phyloP scores from a whole-genome alignment of 2,797 vertebrate genomes.

The Sebastes matsubarae region DNA sequence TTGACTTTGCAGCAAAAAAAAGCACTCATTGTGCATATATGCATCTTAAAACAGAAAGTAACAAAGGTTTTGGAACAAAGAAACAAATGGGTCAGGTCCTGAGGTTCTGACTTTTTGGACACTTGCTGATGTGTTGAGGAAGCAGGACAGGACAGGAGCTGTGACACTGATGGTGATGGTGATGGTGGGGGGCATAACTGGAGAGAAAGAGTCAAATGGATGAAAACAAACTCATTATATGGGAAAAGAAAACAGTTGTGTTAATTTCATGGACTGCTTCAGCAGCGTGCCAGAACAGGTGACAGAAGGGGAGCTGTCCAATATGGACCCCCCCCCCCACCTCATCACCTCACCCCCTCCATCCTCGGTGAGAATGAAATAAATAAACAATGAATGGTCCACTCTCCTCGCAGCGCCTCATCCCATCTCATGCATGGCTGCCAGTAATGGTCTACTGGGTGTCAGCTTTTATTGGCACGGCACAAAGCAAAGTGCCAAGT shows the following conservation, averaged over 20 bases:
- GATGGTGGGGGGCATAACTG: neutral
- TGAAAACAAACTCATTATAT: slow-evolving; percentile 42
- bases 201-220: slow-evolving; percentile 2
- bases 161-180: neutral
- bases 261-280: slow-evolving; percentile 71
- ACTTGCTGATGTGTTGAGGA: too few species aligned
- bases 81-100: too few species aligned
- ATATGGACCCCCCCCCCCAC: slow-evolving; percentile 43
- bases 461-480: slow-evolving; percentile 88
- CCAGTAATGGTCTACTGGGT: slow-evolving; percentile 86
- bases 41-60: neutral
- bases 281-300: slow-evolving; percentile 73
- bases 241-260: slow-evolving; percentile 45
- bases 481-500: slow-evolving; percentile 83
- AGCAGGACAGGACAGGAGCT: neutral
- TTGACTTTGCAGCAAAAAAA: too few species aligned
- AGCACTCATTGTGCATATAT: neutral
- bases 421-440: slow-evolving; percentile 89
- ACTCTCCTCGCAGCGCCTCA: slow-evolving; percentile 81
- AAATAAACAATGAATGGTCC: slow-evolving; percentile 86
- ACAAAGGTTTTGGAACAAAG: neutral
- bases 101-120: too few species aligned
- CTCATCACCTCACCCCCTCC: slow-evolving; percentile 5
- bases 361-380: slow-evolving; percentile 80
- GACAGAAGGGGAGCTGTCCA: slow-evolving; percentile 71